These are phyloP conservation scores for Bradypodion ventrale DNA, from an alignment of 2,797 vertebrate genomes.

Conservation along the genomic window DNA sequence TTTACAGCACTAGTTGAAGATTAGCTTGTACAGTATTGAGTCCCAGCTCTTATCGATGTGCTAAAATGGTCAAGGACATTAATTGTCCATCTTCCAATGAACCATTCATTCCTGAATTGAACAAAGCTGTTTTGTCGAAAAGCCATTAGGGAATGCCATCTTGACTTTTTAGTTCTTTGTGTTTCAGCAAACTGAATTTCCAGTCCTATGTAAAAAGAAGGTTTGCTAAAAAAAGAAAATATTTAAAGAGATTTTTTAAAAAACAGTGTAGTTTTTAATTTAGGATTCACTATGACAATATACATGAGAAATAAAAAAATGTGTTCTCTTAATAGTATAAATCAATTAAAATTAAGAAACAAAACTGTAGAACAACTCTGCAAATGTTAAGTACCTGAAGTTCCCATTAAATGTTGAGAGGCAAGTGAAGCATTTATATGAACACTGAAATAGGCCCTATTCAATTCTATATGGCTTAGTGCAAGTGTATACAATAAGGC, in stretches of 20 bases:
- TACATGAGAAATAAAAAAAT: not conserved
- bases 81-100: constrained; percentile 19
- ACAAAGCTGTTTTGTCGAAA: constrained; percentile 15
- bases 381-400: not conserved
- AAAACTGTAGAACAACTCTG: not conserved
- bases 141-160: not conserved
- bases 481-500: not conserved
- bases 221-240: not conserved
- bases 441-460: not conserved
- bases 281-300: no score
- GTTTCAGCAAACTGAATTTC: constrained; percentile 1
- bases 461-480: not conserved
- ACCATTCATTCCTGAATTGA: not conserved
- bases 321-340: not conserved
- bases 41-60: constrained; percentile 5
- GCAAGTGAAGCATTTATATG: not conserved
- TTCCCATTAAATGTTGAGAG: not conserved
- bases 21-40: constrained; percentile 16
- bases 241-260: not conserved
- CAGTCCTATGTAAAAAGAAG: not conserved
- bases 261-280: not conserved
- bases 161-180: not conserved
- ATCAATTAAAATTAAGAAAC: not conserved
- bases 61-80: constrained; percentile 8
- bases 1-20: not conserved